Evolutionary conservation across 2,113 vertebrate genomes (phyloP).

Genomic region (Phrynosoma platyrhinos): DNA sequence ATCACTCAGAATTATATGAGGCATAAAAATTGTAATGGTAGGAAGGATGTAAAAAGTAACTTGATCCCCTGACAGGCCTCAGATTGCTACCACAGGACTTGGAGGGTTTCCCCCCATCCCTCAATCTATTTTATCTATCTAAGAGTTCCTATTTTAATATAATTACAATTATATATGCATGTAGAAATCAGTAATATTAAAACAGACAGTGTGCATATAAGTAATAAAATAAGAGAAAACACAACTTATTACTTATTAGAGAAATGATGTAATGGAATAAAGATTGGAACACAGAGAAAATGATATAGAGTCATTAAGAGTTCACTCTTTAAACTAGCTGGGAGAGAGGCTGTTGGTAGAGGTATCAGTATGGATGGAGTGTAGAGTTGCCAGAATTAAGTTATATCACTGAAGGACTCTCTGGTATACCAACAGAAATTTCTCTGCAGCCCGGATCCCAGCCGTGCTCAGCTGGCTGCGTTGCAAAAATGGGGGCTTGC

Average conservation of each 20-base stretch:
- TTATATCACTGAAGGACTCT: too few species aligned
- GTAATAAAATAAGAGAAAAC: background rate
- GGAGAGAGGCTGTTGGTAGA: too few species aligned
- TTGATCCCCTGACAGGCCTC: background rate
- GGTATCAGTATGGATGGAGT: too few species aligned
- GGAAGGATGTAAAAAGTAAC: constrained; percentile 38
- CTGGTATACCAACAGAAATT: too few species aligned
- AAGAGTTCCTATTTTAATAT: background rate
- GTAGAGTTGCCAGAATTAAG: too few species aligned
- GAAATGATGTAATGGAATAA: background rate
- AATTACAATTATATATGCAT: background rate
- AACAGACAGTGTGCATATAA: background rate
- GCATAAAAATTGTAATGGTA: constrained; percentile 33
- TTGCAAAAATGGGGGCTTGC: too few species aligned
- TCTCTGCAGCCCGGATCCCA: too few species aligned
- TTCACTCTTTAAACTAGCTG: too few species aligned
- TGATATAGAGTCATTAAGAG: too few species aligned
- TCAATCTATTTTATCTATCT: background rate
- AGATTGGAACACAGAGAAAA: too few species aligned
- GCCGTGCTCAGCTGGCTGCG: too few species aligned
- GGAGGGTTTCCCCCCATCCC: background rate
- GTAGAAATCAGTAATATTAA: background rate
- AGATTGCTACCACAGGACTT: constrained; percentile 8
- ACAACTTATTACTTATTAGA: background rate
- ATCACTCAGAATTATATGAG: constrained; percentile 39